phyloP scores from a whole-genome alignment of 2,888 invertebrate genomes.

The Graphium colonna region DNA sequence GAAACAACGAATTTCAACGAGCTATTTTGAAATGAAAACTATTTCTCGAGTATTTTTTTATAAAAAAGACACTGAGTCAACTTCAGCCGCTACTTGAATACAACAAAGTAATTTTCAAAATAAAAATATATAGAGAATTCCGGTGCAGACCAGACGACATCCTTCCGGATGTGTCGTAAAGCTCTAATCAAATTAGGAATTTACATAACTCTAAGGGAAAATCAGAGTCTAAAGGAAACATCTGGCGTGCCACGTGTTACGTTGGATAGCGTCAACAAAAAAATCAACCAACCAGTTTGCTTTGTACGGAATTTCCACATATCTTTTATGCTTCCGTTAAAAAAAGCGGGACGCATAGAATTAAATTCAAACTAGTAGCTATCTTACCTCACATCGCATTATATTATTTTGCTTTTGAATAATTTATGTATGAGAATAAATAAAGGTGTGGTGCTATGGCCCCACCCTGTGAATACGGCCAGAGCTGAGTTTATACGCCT shows the following conservation, averaged over 20 bases:
- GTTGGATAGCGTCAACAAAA: conserved; percentile 44
- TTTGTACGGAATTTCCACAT: conserved; percentile 21
- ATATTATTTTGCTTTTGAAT: conserved; percentile 63
- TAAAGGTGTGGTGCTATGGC: conserved; percentile 65
- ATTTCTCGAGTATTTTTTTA: too few relatives aligned
- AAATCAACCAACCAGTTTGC: conserved; percentile 26
- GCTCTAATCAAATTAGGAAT: conserved; percentile 16
- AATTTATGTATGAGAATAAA: conserved; percentile 62
- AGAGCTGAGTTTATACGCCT: conserved; percentile 47
- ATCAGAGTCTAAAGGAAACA: conserved; percentile 41
- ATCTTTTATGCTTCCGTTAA: conserved; percentile 52
- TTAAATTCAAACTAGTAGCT: conserved; percentile 66
- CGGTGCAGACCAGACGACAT: not conserved
- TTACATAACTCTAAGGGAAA: conserved; percentile 13
- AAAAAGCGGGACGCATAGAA: conserved; percentile 53
- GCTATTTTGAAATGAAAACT: too few relatives aligned
- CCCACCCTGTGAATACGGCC: conserved; percentile 49
- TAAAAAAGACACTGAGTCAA: too few relatives aligned
- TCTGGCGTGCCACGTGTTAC: conserved; percentile 46
- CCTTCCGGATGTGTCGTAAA: conserved; percentile 18
- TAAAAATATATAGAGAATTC: not conserved
- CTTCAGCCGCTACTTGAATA: too few relatives aligned
- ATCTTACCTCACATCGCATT: conserved; percentile 58
- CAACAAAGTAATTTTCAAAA: not conserved
- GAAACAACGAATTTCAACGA: too few relatives aligned